Percentiles rank a stretch among this genome's conserved stretches.
Conservation (phyloP, 2,113 vertebrate species). For the Stegostoma tigrinum region DNA sequence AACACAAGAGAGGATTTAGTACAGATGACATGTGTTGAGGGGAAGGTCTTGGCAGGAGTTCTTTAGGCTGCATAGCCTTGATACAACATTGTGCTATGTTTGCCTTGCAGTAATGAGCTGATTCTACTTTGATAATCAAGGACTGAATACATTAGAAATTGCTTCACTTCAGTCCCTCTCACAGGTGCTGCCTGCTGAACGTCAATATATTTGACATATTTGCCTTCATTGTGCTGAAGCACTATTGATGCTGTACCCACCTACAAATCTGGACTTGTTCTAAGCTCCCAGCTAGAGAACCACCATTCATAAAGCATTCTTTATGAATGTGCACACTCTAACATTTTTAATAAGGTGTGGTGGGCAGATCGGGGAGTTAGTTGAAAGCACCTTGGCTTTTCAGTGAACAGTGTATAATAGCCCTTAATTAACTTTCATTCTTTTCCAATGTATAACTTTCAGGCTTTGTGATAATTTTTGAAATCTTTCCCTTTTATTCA, state of each 20-base stretch:
- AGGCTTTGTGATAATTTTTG: neutral
- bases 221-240: neutral
- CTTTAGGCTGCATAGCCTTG: neutral
- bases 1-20: conserved; percentile 37
- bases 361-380: neutral
- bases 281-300: neutral
- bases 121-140: neutral
- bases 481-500: neutral
- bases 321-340: neutral
- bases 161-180: neutral
- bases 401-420: neutral
- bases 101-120: conserved; percentile 29
- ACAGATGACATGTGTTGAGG: conserved; percentile 22
- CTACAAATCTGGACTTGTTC: conserved; percentile 17
- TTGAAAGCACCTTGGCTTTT: neutral
- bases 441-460: neutral
- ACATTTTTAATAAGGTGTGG: too few species aligned
- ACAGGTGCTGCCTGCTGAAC: neutral
- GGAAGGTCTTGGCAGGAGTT: neutral
- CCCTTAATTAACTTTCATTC: neutral
- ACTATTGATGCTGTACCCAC: neutral
- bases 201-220: neutral
- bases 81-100: neutral
- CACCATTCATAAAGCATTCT: neutral
- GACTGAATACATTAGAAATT: neutral